Percentiles rank a stretch among this genome's conserved stretches.
Conservation (phyloP, 2,797 vertebrate genomes). For the Fistularia commersonii region DNA sequence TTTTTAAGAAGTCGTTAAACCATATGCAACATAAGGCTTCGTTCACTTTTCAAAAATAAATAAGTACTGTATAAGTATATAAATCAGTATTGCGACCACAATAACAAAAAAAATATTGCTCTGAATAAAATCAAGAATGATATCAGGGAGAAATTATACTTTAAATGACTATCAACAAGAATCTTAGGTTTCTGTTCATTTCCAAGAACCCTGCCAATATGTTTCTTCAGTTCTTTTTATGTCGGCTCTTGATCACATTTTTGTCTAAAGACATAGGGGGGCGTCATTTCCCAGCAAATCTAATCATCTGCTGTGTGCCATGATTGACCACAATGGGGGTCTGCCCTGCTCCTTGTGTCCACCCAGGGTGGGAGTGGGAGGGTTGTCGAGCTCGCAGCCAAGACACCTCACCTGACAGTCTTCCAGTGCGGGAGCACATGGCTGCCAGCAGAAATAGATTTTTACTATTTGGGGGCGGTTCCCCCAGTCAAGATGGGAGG, state of each 20-base stretch:
- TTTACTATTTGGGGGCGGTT: constrained; percentile 53
- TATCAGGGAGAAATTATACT: no score
- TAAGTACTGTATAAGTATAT: no score
- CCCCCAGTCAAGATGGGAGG: constrained; percentile 66
- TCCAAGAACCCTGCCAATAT: no score
- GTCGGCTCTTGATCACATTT: not conserved
- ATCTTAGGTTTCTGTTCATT: no score
- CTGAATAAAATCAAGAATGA: no score
- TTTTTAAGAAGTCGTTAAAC: no score
- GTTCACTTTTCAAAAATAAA: no score
- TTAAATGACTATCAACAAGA: no score
- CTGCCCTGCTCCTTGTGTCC: constrained; percentile 41
- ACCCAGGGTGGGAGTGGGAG: constrained; percentile 36
- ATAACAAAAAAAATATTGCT: no score
- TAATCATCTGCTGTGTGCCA: constrained; percentile 52
- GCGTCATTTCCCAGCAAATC: constrained; percentile 19
- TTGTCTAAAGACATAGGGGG: constrained; percentile 26
- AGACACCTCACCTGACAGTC: constrained; percentile 53
- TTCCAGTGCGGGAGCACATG: constrained; percentile 56
- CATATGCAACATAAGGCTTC: no score
- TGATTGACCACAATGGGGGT: constrained; percentile 23
- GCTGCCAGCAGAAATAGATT: constrained; percentile 62
- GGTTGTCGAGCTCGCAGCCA: constrained; percentile 23
- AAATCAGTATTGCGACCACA: no score
- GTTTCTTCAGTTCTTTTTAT: no score